Conservation (phyloP, 2,797 vertebrate species). For the Sebastes melanostomus region DNA sequence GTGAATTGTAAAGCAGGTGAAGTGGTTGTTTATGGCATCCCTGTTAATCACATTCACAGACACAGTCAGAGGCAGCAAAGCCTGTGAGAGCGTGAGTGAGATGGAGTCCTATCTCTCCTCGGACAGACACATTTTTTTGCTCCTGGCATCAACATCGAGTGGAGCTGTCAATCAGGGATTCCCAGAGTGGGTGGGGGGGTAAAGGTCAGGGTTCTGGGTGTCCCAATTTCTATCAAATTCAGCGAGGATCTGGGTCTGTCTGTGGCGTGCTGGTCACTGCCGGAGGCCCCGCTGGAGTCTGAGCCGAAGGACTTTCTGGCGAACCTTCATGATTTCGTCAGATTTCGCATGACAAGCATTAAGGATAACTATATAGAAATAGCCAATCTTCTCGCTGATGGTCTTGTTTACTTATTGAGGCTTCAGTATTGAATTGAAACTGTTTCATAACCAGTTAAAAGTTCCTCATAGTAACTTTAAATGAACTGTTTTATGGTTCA, state of each 20-base stretch:
- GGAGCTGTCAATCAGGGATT: slow-evolving; percentile 24
- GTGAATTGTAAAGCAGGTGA: slow-evolving; percentile 18
- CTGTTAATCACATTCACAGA: neutral
- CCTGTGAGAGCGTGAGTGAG: neutral
- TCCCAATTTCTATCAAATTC: neutral
- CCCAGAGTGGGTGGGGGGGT: neutral
- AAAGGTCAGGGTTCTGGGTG: neutral
- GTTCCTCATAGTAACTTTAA: neutral
- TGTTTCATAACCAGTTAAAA: too few relatives aligned
- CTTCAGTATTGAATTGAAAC: too few relatives aligned
- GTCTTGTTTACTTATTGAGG: too few relatives aligned
- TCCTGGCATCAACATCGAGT: neutral
- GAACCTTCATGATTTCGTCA: too few relatives aligned
- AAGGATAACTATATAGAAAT: too few relatives aligned
- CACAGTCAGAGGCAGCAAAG: neutral
- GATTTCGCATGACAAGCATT: too few relatives aligned
- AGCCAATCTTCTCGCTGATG: too few relatives aligned
- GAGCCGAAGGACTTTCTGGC: too few relatives aligned
- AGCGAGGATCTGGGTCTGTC: neutral
- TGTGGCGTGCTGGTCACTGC: too few relatives aligned
- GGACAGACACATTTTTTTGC: neutral
- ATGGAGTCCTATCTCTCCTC: neutral
- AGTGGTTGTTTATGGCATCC: neutral
- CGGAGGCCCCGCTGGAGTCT: too few relatives aligned
- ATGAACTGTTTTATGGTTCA: neutral